These are phyloP conservation scores for Xanthia icteritia DNA, from an alignment of 2,888 invertebrate genomes.

Conservation along the genomic window DNA sequence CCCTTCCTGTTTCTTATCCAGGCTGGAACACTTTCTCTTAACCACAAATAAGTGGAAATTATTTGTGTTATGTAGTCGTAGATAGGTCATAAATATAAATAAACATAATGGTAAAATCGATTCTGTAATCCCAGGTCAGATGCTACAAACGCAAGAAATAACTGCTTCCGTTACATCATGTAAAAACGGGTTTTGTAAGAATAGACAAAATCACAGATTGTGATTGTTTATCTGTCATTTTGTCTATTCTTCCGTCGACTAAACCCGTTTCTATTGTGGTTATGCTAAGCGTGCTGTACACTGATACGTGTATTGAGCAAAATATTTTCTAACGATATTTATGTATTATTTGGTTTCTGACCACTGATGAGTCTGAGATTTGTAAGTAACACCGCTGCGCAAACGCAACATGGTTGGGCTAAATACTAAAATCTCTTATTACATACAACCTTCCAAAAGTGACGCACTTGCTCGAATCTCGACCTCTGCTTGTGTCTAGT, in stretches of 20 bases:
- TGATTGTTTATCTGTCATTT: too few species aligned
- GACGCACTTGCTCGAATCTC: not conserved
- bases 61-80: conserved; percentile 35
- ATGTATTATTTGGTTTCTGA: conserved; percentile 74
- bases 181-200: too few species aligned
- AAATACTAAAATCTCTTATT: conserved; percentile 12
- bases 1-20: conserved; percentile 73
- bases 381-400: conserved; percentile 41
- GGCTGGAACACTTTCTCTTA: conserved; percentile 64
- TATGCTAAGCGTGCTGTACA: too few species aligned
- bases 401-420: conserved; percentile 17
- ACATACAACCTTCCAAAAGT: conserved; percentile 3
- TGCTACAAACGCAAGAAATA: not conserved
- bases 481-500: not conserved
- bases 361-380: conserved; percentile 67
- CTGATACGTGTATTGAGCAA: conserved; percentile 78
- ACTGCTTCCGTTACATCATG: not conserved
- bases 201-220: too few species aligned
- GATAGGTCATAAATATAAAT: conserved; percentile 11
- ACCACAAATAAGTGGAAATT: conserved; percentile 50
- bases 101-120: conserved; percentile 8
- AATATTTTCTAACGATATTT: conserved; percentile 80
- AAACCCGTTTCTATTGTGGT: too few species aligned
- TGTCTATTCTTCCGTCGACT: too few species aligned
- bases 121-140: not conserved